Evolutionary conservation across 2,797 vertebrate species (phyloP), one percentile per base, ranked within the genome.

Genomic region (Pterois miles): DNA sequence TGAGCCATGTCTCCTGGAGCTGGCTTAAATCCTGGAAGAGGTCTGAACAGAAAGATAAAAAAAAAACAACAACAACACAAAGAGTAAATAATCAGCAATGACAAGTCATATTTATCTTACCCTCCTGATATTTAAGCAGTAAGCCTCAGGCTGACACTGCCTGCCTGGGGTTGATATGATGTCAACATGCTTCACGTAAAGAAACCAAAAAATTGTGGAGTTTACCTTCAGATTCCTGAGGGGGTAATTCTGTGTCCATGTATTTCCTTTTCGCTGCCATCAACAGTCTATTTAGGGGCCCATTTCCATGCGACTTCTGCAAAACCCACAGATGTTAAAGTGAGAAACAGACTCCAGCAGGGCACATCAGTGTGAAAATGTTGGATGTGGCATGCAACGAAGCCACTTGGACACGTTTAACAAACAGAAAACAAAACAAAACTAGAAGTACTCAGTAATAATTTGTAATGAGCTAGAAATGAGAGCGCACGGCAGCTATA

Each of bases 11-110:
- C 95, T 99, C 98, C 90, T 99, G 98, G 86, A 99, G 96, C 92
- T 96, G 97, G 94, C 96, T 96, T 96, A 99, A 92, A 93, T 99
- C 97, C 92, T 98, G 98, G 96, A 99, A 99, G 87, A 99, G 98
- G 85, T 99, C 98, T 99, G 94, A 59, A 81, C 58, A 86, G 71
- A 87, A 83, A 76, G 16, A 81, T 2, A 53, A 31, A 74, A 54
- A 46, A 13, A 5, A 81, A 50, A 65, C 5, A 20, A 11, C 18
- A n/a, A n/a, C n/a, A n/a, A n/a, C n/a, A n/a, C n/a, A n/a, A 48
- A 53, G 56, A 74, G 54, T 29, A 31, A 13, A 43, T 34, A 65
- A 77, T 71, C 33, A 86, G 40, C 9, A 36, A 46, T 27, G 50
- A 43, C 25, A 50, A 71, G 23, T 8, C 36, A 22, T 57, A 62